Evolutionary conservation across 2,113 vertebrate species (phyloP).

Genomic region (Pimephales promelas): DNA sequence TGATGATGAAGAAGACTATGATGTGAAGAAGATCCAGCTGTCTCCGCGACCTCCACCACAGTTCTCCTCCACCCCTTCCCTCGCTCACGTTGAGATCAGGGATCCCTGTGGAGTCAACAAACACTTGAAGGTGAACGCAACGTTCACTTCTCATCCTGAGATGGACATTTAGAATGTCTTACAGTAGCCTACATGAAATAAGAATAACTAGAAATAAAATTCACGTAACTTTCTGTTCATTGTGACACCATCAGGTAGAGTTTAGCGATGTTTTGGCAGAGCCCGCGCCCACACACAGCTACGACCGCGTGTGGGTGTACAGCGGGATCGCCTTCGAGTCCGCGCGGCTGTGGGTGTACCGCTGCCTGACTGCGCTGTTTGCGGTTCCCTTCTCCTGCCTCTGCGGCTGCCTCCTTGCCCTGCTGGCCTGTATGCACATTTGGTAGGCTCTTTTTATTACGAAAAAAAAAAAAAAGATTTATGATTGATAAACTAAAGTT

Average conservation of each 20-base stretch:
- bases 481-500: neutral
- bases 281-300: conserved; percentile 69
- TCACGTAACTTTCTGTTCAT: neutral
- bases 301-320: conserved; percentile 77
- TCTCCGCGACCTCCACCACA: conserved; percentile 68
- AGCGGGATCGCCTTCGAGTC: conserved; percentile 74
- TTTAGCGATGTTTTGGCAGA: conserved; percentile 78
- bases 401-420: conserved; percentile 74
- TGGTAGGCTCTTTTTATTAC: conserved; percentile 71
- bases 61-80: conserved; percentile 50
- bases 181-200: neutral
- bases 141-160: too few species aligned
- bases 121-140: conserved; percentile 74
- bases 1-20: conserved; percentile 50
- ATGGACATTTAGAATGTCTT: too few species aligned
- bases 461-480: neutral
- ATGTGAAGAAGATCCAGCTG: conserved; percentile 56
- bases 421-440: conserved; percentile 78
- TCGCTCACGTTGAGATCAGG: conserved; percentile 62
- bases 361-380: conserved; percentile 73
- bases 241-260: conserved; percentile 68
- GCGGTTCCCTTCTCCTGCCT: conserved; percentile 77
- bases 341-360: conserved; percentile 77
- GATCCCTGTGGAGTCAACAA: conserved; percentile 78
- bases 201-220: too few species aligned